Percentiles rank a stretch among this genome's conserved stretches.
Conservation (phyloP, 1,140 invertebrate genomes). For the Calephelis nemesis region DNA sequence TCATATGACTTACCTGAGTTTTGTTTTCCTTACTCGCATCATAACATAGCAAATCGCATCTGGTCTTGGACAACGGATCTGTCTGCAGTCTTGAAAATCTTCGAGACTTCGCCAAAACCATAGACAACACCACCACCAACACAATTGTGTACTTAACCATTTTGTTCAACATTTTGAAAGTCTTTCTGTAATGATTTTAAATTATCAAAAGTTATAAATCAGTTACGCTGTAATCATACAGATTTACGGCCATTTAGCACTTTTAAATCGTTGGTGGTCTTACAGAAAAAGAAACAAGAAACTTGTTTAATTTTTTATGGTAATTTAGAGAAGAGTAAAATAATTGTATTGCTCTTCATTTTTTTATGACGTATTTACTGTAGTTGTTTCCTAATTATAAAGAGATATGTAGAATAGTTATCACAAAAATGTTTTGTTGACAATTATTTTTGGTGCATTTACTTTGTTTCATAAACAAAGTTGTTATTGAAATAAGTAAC, state of each 20-base stretch:
- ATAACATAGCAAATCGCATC: slow-evolving; percentile 63
- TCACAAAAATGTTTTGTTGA: too few species aligned
- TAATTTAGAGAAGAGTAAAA: too few species aligned
- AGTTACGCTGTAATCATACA: slow-evolving; percentile 1
- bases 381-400: too few species aligned
- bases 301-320: neutral
- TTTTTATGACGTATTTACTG: too few species aligned
- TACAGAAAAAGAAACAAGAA: neutral
- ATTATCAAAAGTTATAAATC: slow-evolving; percentile 2
- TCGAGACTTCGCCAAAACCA: slow-evolving; percentile 41
- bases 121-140: slow-evolving; percentile 35
- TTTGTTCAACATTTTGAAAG: neutral
- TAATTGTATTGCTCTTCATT: too few species aligned
- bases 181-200: slow-evolving; percentile 9
- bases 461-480: too few species aligned
- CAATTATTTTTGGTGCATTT: too few species aligned
- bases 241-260: neutral
- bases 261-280: slow-evolving; percentile 12
- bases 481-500: too few species aligned
- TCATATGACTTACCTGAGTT: slow-evolving; percentile 43
- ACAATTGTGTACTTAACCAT: slow-evolving; percentile 20
- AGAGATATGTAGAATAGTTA: too few species aligned
- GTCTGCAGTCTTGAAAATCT: slow-evolving; percentile 53
- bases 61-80: slow-evolving; percentile 57
- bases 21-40: slow-evolving; percentile 59